Evolutionary conservation across 2,113 vertebrate species (phyloP), one percentile per base, ranked within the genome.

Genomic region (Baryphthengus martii): DNA sequence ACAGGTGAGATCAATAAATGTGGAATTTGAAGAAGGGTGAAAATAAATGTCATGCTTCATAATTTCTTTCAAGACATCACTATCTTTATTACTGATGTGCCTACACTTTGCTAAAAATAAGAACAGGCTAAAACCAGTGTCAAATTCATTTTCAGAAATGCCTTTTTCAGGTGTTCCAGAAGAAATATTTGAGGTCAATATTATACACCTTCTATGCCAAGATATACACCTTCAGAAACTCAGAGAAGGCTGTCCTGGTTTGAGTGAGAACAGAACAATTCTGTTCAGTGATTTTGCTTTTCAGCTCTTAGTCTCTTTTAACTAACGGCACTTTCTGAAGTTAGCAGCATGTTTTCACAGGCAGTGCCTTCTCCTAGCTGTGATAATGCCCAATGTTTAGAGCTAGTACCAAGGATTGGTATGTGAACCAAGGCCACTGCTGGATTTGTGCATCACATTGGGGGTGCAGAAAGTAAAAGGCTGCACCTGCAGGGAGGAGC

Each of bases 1-100:
- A 62, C 62, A 80, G 95, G 92, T 66, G 88, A 95, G 83, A 96
- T 96, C 96, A 96, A 95, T 97, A 92, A 89, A 92, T 93, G 79
- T 35, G 80, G 88, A 85, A 91, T 96, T 95, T 90, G 92, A 87
- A 95, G 63, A 87, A 90, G 52, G 50, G 40, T 90, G 93, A 94
- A 89, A 95, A 89, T 90, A 94, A 96, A 97, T 96, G 92, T 93
- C 90, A 95, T 74, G 82, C 84, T 90, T 91, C 75, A 53, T 93
- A 68, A 95, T 95, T 90, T 96, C 79, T 94, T 92, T 94, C 59
- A 92, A 89, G 45, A 74, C 77, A 55, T 45, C 6, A 0, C 77
- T 92, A 86, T 70, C 95, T 95, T 93, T 91, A 95, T 93, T 94
- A 94, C 87, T 94, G 50, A 90, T 82, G 92, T 5, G 0, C 89